phyloP scores from a whole-genome alignment of 2,113 vertebrate species.

The Glareola pratincola region DNA sequence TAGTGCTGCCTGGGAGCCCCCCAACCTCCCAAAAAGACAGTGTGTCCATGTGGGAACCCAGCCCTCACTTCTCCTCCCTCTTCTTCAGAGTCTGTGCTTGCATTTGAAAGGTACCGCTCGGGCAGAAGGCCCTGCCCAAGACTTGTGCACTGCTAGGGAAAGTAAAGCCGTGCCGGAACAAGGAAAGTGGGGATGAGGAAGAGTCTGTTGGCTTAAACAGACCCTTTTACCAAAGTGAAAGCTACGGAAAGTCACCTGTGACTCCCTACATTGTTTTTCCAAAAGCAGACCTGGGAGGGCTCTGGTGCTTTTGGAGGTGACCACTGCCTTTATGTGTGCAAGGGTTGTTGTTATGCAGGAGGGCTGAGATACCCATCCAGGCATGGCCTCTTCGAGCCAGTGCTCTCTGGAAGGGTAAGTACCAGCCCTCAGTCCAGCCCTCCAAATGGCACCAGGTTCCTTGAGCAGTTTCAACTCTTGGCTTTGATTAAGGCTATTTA shows the following conservation, averaged over 20 bases:
- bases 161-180: neutral
- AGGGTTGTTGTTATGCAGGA: neutral
- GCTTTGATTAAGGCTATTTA: conserved; percentile 70
- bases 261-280: neutral
- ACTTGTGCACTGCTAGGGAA: conserved; percentile 34
- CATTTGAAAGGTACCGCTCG: neutral
- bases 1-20: neutral
- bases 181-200: conserved; percentile 10
- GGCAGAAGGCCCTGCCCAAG: conserved; percentile 11
- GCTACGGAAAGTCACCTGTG: neutral
- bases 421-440: neutral
- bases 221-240: conserved; percentile 1
- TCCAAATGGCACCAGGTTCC: conserved; percentile 17
- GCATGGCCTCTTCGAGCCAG: neutral
- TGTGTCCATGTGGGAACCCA: neutral
- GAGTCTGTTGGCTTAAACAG: conserved; percentile 2
- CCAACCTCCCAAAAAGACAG: neutral
- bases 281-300: neutral
- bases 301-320: conserved; percentile 25
- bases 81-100: conserved; percentile 9
- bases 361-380: neutral
- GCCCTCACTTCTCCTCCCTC: neutral
- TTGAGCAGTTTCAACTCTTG: conserved; percentile 10
- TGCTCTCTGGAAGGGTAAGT: neutral
- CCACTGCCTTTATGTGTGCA: neutral